Base-by-base conservation (phyloP, 2,113 vertebrate species). In the Seriola quinqueradiata region DNA sequence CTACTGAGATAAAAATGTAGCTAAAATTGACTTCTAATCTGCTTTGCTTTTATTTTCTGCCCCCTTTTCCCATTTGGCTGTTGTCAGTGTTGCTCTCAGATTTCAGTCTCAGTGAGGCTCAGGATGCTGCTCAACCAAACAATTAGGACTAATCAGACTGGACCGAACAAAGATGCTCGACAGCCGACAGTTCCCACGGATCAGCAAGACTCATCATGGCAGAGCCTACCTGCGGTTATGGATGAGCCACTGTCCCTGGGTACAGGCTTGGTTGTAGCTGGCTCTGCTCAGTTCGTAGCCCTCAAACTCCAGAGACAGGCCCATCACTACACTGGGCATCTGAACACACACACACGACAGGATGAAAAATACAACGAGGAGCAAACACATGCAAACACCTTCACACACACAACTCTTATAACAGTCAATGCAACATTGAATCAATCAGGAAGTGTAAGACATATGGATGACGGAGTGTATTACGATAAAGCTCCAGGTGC, bases 401-500 rank as follows among this genome's bases (percentile, higher is more conserved):
- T 17, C 34, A 42, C 48, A 21, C 8, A 42, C 2, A n/a, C 19
- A n/a, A 55, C 36, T 65, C 61, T 11, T 6, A 21, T 50, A 50
- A 32, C 32, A 6, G 3, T n/a, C 7, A 54, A 7, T 21, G 50
- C 21, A 23, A 54, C 21, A 54, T 3, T 21, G 50, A 9, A 23
- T 23, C 21, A 54, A n/a, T 19, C 2, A 52, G 52, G 9, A 59
- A 21, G 32, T 12, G 1, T 11, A 19, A 34, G 48, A 44, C 14
- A 38, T 0, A 4, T 32, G 0, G 4, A 6, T 14, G 38, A 55
- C n/a, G 8, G 14, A 2, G 13, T 36, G 36, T 50, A 95, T 96
- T 90, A 99, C 98, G 72, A 36, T 97, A 81, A 99, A 95, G 42
- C 90, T 96, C 98, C 98, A 99, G 85, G 94, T 96, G 80, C 98